A percentile compares a stretch with the other conserved stretches of the same genome.
Conservation (phyloP, 2,888 invertebrate genomes). For the Dolichomitus sp. region DNA sequence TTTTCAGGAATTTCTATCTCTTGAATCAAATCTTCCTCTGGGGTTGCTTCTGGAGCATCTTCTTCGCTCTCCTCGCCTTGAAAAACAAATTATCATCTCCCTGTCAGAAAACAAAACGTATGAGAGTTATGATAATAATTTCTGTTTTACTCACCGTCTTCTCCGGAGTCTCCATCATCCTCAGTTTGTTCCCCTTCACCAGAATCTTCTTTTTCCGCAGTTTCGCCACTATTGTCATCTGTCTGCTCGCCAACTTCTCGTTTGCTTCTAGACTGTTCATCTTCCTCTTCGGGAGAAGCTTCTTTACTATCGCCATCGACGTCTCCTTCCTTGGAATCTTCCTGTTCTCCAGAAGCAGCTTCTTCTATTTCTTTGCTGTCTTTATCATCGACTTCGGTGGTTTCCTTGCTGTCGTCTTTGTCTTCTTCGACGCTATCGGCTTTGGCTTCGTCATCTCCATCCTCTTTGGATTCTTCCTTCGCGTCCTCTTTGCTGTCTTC, state of each 20-base stretch:
- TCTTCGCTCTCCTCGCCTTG: constrained; percentile 67
- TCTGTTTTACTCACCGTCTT: constrained; percentile 63
- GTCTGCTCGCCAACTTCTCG: constrained; percentile 68
- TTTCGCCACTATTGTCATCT: constrained; percentile 66
- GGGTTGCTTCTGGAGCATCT: constrained; percentile 77
- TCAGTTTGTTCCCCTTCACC: constrained; percentile 57
- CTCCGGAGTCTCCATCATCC: constrained; percentile 68
- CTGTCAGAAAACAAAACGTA: not conserved
- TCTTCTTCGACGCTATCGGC: constrained; percentile 66
- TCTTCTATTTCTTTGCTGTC: constrained; percentile 19
- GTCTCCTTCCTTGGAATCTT: constrained; percentile 68
- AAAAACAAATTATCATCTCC: not conserved
- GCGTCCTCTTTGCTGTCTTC: constrained; percentile 60
- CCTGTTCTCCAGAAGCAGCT: not conserved
- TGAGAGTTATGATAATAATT: not conserved
- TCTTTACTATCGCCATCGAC: constrained; percentile 51
- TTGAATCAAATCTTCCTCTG: constrained; percentile 88
- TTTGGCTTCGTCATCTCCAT: constrained; percentile 65
- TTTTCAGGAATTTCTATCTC: constrained; percentile 92
- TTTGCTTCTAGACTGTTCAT: constrained; percentile 61
- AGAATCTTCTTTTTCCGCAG: constrained; percentile 60
- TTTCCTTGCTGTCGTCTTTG: constrained; percentile 69
- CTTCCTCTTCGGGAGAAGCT: constrained; percentile 72
- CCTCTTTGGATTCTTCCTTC: constrained; percentile 66
- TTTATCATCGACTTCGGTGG: constrained; percentile 13